Evolutionary conservation across 92 coral and sea anemone genomes (phyloP), one percentile per base, ranked within the genome.

Genomic region (Epizoanthus illoricatus): DNA sequence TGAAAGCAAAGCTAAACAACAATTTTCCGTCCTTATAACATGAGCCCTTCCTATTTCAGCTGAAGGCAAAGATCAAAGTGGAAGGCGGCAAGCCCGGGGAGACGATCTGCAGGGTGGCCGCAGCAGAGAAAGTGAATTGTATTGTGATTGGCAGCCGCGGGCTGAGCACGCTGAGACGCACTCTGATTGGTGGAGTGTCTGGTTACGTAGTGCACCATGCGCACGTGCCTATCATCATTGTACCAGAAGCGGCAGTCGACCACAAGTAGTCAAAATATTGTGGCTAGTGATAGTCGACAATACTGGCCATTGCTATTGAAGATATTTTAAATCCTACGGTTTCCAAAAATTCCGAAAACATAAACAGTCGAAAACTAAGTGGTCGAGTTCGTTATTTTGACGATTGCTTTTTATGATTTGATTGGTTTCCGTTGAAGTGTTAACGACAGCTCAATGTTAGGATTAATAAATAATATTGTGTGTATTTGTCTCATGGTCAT

Each of bases 131-230:
- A 23, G 92, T 82, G 9, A 57, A 75, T 43, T 89, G 71, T 45
- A 75, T 91, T 36, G 94, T 91, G 73, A 80, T 86, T 79, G 94
- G 94, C 45, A 81, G 86, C 65, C 85, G 92, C 56, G 87, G 83
- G 24, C 71, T 91, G 61, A 74, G 92, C 33, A 62, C 81, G 43
- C 71, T 91, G 8, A 86, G 87, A 13, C 92, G 94, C 66, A 76
- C 92, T n/a, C 65, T 91, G 80, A 39, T 91, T 64, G 89, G 92
- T 5, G 92, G 91, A 71, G 94, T 91, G 60, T 88, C 92, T 40
- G 92, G 89, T 62, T 83, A 91, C 87, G 90, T 91, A 73, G 85
- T 89, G 55, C 84, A 86, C 74, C 92, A 91, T 59, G 61, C 88
- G 24, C 81, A 88, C 36, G 78, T 91, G 56, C 94, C 94, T 23